Base-by-base conservation (phyloP, 2,113 vertebrate genomes). In the Poeciliopsis prolifica region DNA sequence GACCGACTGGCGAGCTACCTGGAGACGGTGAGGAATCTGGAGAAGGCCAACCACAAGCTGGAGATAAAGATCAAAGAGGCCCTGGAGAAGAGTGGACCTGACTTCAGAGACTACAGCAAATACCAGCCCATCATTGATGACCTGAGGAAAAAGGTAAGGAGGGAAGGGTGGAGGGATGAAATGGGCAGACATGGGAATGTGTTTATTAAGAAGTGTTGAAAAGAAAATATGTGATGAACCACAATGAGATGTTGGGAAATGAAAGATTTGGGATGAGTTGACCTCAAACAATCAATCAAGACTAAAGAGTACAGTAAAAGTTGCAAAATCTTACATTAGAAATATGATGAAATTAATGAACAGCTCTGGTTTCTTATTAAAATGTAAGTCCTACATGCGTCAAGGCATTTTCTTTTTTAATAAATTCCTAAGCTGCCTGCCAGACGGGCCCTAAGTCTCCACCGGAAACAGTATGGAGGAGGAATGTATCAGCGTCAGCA, bases 1-100 rank as follows among this genome's bases (percentile, higher is more conserved):
- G 94, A 95, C 87, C 92, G 94, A 3, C 90, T 95, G 93, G 92
- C 93, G 79, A 93, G 64, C 86, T 95, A 95, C 92, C 87, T 95
- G 90, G 94, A 95, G 51, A 95, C 92, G 3, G 94, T 95, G 72
- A 90, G 93, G 69, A 93, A 64, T 85, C 91, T 95, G 93, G 94
- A 95, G 92, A 90, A 92, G 88, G 93, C 94, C 87, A 95, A 95
- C 91, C 85, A 83, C 80, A 91, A 93, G 84, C 91, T 95, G 85
- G 94, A 95, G 91, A 42, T 92, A 70, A 89, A 95, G 90, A 95
- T 95, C 92, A 92, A 92, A 48, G 93, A 95, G 87, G 94, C 91
- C 78, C 75, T 95, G 88, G 93, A 90, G 87, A 95, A 94, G 88
- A 93, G 88, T 5, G 94, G 94, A 31, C 94, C 94, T 0, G 93